Percentiles rank a stretch among this genome's conserved stretches.
Conservation (phyloP, 2,113 vertebrate genomes). For the Pampusana beccarii region DNA sequence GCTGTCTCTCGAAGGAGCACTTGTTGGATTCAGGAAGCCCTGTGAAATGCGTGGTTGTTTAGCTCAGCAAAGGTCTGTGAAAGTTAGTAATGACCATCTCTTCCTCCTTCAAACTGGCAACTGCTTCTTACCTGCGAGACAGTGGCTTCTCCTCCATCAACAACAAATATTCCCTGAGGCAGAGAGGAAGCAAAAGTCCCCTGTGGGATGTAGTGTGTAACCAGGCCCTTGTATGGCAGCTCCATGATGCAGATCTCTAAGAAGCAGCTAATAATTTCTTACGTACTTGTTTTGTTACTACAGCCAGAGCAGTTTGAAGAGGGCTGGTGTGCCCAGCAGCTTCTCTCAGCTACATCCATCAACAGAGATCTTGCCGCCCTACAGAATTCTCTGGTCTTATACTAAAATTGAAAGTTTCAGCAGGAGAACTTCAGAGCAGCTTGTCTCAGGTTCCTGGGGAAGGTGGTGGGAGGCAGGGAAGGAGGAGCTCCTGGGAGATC, state of each 20-base stretch:
- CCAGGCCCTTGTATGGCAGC: neutral
- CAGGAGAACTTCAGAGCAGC: neutral
- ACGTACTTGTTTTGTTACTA: neutral
- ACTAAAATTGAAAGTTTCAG: neutral
- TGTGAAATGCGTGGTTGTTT: neutral
- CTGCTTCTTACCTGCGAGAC: neutral
- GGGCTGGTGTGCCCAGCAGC: neutral
- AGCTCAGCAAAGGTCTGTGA: neutral
- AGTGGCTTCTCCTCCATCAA: neutral
- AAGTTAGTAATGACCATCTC: neutral
- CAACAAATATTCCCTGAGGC: neutral
- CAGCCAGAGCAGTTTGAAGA: neutral
- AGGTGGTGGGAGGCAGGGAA: neutral
- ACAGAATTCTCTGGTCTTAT: neutral
- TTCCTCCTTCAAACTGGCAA: neutral
- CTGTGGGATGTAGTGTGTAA: neutral
- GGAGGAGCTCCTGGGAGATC: neutral
- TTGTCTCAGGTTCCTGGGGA: neutral
- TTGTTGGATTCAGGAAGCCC: neutral
- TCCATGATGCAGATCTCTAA: neutral
- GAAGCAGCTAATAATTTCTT: neutral
- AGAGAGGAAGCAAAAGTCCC: neutral
- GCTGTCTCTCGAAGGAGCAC: neutral
- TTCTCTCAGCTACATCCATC: neutral
- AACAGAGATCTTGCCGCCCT: neutral